These are phyloP conservation scores for Galerucella nymphaeae DNA, from an alignment of 2,888 invertebrate species.

Conservation along the genomic window DNA sequence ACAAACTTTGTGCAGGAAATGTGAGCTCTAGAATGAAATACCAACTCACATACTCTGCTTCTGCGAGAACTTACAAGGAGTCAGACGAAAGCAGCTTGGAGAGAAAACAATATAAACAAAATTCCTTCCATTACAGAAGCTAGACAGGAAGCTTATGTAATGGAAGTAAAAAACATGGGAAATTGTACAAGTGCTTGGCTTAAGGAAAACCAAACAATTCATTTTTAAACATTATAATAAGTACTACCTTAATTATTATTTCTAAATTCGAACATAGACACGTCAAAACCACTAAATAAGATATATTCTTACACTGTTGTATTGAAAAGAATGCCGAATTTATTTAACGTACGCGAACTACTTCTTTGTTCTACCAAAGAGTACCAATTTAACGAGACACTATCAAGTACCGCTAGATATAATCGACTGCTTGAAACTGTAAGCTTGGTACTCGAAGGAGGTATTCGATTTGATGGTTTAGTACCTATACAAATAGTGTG, in stretches of 20 bases:
- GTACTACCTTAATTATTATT: constrained; percentile 4
- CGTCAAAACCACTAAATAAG: not conserved
- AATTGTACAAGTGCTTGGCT: no score
- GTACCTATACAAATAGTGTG: constrained; percentile 7
- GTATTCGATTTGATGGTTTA: constrained; percentile 23
- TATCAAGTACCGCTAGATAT: constrained; percentile 21
- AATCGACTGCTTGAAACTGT: constrained; percentile 28
- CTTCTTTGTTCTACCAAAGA: constrained; percentile 20
- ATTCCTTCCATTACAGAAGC: no score
- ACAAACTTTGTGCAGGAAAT: no score
- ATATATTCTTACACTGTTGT: constrained; percentile 1
- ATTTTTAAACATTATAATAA: not conserved
- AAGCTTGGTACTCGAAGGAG: constrained; percentile 26
- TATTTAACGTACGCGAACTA: constrained; percentile 17
- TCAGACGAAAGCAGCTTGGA: no score
- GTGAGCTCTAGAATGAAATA: no score
- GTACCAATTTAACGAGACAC: constrained; percentile 32
- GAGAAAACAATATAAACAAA: no score
- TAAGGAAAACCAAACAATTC: not conserved
- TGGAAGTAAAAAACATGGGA: no score
- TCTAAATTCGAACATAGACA: not conserved
- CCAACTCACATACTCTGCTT: no score
- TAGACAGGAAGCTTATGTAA: no score
- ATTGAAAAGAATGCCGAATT: constrained; percentile 20
- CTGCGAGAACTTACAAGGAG: no score